These are phyloP conservation scores for Geotrupes spiniger DNA, from an alignment of 2,888 invertebrate genomes.

Conservation along the genomic window DNA sequence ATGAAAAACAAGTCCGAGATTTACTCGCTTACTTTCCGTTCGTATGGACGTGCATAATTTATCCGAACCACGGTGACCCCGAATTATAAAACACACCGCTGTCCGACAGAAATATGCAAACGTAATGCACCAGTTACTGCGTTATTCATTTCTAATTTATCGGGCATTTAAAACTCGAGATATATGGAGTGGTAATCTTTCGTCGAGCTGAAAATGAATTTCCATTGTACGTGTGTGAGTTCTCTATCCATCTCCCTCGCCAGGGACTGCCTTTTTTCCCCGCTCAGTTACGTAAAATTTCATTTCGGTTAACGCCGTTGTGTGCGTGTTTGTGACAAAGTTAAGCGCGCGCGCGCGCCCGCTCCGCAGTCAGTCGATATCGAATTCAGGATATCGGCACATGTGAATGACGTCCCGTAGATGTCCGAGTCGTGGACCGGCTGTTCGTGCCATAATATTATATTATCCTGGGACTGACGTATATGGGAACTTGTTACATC, in stretches of 20 bases:
- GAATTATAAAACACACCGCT: not conserved
- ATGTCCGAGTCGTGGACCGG: constrained; percentile 36
- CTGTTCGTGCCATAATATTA: constrained; percentile 41
- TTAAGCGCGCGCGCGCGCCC: constrained; percentile 22
- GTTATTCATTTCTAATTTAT: constrained; percentile 7
- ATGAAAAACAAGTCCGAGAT: too few relatives aligned
- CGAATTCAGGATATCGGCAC: constrained; percentile 42
- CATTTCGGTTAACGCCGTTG: constrained; percentile 20
- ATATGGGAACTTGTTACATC: constrained; percentile 30
- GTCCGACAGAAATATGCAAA: not conserved
- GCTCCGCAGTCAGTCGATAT: too few relatives aligned
- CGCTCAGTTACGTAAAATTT: constrained; percentile 21
- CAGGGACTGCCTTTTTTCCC: constrained; percentile 10
- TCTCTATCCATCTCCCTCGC: not conserved
- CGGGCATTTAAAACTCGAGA: constrained; percentile 4
- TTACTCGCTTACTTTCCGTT: too few relatives aligned
- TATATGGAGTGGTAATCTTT: constrained; percentile 2
- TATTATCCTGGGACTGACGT: constrained; percentile 40
- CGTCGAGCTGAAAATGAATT: constrained; percentile 1
- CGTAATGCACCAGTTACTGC: constrained; percentile 1
- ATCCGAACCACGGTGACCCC: too few relatives aligned
- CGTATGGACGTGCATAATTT: too few relatives aligned
- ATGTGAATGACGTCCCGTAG: constrained; percentile 40
- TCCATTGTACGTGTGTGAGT: not conserved
- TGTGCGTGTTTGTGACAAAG: constrained; percentile 28